Evolutionary conservation across 2,113 vertebrate species (phyloP).

Genomic region (Chrysochloris asiatica): DNA sequence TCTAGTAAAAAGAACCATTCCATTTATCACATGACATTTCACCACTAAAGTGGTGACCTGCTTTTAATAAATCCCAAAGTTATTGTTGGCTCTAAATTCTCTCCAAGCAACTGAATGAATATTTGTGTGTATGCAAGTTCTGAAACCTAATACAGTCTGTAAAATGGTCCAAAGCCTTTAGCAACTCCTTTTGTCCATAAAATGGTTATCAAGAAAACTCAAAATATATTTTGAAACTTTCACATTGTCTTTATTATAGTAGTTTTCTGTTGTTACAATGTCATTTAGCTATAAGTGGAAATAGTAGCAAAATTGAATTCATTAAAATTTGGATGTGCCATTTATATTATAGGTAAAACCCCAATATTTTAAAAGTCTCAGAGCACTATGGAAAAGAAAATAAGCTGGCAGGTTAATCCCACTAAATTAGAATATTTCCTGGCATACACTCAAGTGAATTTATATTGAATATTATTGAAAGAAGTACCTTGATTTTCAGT

Average conservation of each 20-base stretch:
- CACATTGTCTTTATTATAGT: not conserved
- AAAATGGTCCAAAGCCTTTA: constrained; percentile 82
- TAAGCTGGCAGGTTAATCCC: not conserved
- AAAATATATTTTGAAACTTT: constrained; percentile 61
- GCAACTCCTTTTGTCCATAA: constrained; percentile 75
- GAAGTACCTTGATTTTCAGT: constrained; percentile 34
- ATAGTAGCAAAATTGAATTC: constrained; percentile 14
- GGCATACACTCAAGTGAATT: constrained; percentile 30
- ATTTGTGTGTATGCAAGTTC: constrained; percentile 78
- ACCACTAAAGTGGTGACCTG: constrained; percentile 82
- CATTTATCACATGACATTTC: constrained; percentile 81
- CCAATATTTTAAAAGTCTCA: constrained; percentile 30
- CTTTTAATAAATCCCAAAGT: constrained; percentile 83
- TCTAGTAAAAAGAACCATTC: constrained; percentile 74
- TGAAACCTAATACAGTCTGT: constrained; percentile 80
- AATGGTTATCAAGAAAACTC: constrained; percentile 75
- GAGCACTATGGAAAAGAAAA: not conserved
- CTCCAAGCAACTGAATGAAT: constrained; percentile 78
- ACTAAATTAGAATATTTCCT: constrained; percentile 1
- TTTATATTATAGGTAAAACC: constrained; percentile 4
- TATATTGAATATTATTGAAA: constrained; percentile 41
- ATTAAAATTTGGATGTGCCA: not conserved
- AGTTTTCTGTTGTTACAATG: constrained; percentile 15
- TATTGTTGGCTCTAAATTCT: constrained; percentile 81
- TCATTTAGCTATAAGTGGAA: constrained; percentile 18